Conservation (phyloP, 1,140 invertebrate species). For the Brachystomella parvula region DNA sequence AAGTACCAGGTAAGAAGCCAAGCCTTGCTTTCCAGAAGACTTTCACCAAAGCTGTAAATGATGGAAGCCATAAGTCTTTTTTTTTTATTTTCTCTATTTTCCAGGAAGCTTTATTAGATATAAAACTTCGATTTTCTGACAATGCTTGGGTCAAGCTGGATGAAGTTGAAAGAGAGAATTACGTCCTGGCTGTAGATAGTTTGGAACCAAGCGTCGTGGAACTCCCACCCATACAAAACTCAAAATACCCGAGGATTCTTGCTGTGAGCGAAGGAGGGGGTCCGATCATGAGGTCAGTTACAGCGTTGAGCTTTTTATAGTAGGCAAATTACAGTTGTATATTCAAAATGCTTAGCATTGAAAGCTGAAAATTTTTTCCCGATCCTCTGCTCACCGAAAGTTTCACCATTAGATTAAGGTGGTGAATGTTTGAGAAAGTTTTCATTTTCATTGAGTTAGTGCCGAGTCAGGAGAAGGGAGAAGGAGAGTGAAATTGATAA, state of each 20-base stretch:
- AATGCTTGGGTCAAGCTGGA: conserved; percentile 75
- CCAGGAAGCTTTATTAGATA: conserved; percentile 86
- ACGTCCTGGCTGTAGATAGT: conserved; percentile 77
- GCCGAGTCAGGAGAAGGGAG: too few relatives aligned
- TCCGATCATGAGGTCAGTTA: conserved; percentile 53
- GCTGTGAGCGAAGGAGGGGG: too few relatives aligned
- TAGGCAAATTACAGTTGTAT: not conserved
- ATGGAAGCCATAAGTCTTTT: conserved; percentile 13
- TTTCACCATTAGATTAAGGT: too few relatives aligned
- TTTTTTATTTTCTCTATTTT: conserved; percentile 39
- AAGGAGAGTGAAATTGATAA: too few relatives aligned
- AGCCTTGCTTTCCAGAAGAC: too few relatives aligned
- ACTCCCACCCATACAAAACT: conserved; percentile 80
- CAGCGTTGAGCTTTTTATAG: not conserved
- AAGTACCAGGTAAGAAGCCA: conserved; percentile 87
- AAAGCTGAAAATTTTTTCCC: not conserved
- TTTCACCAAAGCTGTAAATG: too few relatives aligned
- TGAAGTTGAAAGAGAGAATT: conserved; percentile 75
- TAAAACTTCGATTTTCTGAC: conserved; percentile 87
- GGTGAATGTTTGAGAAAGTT: too few relatives aligned
- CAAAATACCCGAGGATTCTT: conserved; percentile 79
- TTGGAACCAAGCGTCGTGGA: conserved; percentile 82
- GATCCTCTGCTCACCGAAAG: not conserved
- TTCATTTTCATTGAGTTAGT: too few relatives aligned
- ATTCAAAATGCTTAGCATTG: not conserved